Evolutionary conservation across 2,797 vertebrate species (phyloP), one percentile per base, ranked within the genome.

Genomic region (Rhinophrynus dorsalis): DNA sequence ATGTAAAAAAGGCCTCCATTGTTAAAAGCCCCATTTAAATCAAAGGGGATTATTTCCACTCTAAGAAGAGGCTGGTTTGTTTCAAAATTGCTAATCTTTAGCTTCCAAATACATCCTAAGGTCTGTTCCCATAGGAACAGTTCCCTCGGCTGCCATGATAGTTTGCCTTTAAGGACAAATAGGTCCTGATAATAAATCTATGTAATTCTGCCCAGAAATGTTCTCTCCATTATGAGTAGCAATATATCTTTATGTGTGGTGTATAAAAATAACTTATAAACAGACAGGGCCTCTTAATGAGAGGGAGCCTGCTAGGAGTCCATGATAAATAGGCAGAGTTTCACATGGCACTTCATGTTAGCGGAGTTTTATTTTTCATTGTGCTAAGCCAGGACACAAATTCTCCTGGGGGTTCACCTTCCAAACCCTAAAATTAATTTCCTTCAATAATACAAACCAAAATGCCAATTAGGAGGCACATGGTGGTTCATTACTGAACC

Each of bases 361-460:
- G 18, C 67, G 72, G 63, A 35, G 20, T 67, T 8, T 18, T 60
- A 18, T 44, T 24, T 66, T 45, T 42, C 27, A 58, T 6, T 70
- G 21, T 32, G n/a, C 23, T 9, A 12, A 70, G 63, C 56, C 76
- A 58, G 33, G 6, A 61, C 33, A 64, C 74, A 58, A 67, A 4
- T 2, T 57, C 58, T 75, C 63, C 60, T 45, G 21, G 12, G 11
- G 20, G 23, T 15, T 77, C 23, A 70, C 13, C 23, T 61, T 30
- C 52, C 5, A 18, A 30, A 52, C 23, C 1, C 68, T 30, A 1
- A 65, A 11, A 61, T 73, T 52, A 40, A 6, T 74, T 38, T 45
- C 32, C 48, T 38, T 66, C 35, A 32, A 55, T 70, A 78, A 59
- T 44, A 24, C 47, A 70, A 74, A 74, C 58, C 29, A 63, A 47